These are phyloP conservation scores for Capricornis sumatraensis DNA, from an alignment of 2,113 vertebrate species.

Conservation along the genomic window DNA sequence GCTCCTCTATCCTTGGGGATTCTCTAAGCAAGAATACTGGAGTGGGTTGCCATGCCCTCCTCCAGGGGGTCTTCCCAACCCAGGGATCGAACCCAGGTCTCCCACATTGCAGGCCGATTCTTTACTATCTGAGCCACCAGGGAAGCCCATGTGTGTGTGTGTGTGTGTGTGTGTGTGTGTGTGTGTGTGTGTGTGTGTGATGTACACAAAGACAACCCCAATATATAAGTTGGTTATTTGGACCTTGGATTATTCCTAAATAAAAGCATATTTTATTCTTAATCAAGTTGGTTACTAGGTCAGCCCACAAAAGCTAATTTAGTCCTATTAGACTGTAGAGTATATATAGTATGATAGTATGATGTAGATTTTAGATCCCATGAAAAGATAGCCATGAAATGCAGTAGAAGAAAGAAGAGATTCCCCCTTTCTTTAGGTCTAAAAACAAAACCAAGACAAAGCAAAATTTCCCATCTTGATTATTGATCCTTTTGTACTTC, in stretches of 20 bases:
- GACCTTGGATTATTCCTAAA: neutral
- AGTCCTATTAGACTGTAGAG: neutral
- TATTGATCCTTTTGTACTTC: neutral
- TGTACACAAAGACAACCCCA: neutral
- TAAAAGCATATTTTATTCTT: neutral
- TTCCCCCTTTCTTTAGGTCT: neutral
- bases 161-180: too few species aligned
- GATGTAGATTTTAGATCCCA: neutral
- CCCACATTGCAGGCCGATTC: neutral
- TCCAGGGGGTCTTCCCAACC: neutral
- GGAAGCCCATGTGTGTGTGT: neutral
- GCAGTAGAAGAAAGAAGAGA: neutral
- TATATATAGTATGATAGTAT: neutral
- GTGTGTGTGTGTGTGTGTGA: too few species aligned
- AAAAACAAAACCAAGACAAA: neutral
- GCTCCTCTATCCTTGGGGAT: neutral
- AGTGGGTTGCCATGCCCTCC: neutral
- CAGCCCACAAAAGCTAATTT: neutral
- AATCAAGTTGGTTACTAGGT: neutral
- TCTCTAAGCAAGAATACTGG: neutral
- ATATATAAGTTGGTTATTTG: neutral
- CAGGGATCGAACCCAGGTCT: neutral
- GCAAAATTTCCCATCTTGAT: neutral
- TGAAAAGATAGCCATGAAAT: neutral
- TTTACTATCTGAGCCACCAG: neutral